Base-by-base conservation (phyloP, 2,797 vertebrate genomes). In the Bryconaethiops microstoma region DNA sequence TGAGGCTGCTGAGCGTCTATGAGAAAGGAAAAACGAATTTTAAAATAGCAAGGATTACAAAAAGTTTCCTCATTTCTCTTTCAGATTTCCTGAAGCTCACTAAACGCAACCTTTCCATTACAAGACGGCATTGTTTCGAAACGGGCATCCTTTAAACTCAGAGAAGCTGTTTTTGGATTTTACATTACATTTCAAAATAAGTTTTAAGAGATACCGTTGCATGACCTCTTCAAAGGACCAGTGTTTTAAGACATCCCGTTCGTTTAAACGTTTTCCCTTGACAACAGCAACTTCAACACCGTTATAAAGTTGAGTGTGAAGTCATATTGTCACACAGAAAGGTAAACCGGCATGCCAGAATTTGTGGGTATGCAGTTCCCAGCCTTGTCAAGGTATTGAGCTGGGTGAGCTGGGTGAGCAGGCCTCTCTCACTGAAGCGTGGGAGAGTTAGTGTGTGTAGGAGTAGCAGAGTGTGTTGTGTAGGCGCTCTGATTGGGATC, bases 51-150 rank as follows among this genome's bases (percentile, higher is more conserved):
- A 68, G 54, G 23, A 78, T 82, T 82, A 63, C 81, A 54, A 45
- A 72, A 68, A 29, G 14, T 81, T 83, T 87, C 73, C 73, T 76
- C n/a, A 82, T 83, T 84, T 85, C 79, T 23, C 45, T 71, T 59
- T 52, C 12, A 9, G n/a, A 29, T 81, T 68, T 55, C 40, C 29
- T 65, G 14, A 69, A 82, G 62, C 48, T 63, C 14, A 68, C 12
- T 19, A 80, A 73, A 67, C 21, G 74, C 67, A 80, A 76, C 35
- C 50, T 72, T 77, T n/a, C 65, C 64, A 42, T 83, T 84, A 70
- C 74, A 35, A 83, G 80, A 87, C 29, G 39, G 17, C 39, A 10
- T 6, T 50, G 40, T 48, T 69, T 50, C 42, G 1, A 50, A 48
- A 63, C 23, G 68, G 16, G 50, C 60, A 35, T 5, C 5, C 52